Conservation (phyloP, 2,113 vertebrate species). For the Stegostoma tigrinum region DNA sequence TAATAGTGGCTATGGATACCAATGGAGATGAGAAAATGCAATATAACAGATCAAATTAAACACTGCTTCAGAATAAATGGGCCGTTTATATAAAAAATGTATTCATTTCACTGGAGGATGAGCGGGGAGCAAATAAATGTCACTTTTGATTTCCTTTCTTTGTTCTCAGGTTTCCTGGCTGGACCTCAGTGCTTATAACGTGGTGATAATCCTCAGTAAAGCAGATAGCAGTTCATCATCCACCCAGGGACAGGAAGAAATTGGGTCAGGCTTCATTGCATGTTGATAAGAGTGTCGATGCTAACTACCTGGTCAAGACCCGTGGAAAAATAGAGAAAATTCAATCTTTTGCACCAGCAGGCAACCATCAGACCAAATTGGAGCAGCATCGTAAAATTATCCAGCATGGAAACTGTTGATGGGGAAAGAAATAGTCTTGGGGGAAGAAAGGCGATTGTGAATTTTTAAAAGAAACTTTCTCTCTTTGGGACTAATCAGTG, state of each 20-base stretch:
- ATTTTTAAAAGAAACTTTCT: neutral
- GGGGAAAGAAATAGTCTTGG: neutral
- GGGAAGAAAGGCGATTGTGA: neutral
- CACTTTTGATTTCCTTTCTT: constrained; percentile 25
- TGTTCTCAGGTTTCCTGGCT: neutral
- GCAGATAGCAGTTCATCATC: neutral
- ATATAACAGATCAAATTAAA: neutral
- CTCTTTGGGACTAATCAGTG: neutral
- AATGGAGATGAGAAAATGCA: neutral
- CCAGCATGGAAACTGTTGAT: neutral
- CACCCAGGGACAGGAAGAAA: neutral
- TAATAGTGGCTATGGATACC: too few species aligned
- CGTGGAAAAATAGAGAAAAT: neutral
- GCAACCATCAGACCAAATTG: neutral
- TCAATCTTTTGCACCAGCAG: constrained; percentile 25
- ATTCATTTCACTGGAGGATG: neutral
- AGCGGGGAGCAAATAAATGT: neutral
- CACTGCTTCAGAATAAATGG: neutral
- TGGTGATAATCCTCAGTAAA: neutral
- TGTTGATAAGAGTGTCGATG: neutral
- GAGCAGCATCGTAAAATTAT: neutral
- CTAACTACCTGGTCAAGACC: neutral
- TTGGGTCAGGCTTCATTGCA: constrained; percentile 13
- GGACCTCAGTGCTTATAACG: neutral
- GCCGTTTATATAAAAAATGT: neutral